These are phyloP conservation scores for Dryas iulia DNA, from an alignment of 1,140 invertebrate species.

Conservation along the genomic window DNA sequence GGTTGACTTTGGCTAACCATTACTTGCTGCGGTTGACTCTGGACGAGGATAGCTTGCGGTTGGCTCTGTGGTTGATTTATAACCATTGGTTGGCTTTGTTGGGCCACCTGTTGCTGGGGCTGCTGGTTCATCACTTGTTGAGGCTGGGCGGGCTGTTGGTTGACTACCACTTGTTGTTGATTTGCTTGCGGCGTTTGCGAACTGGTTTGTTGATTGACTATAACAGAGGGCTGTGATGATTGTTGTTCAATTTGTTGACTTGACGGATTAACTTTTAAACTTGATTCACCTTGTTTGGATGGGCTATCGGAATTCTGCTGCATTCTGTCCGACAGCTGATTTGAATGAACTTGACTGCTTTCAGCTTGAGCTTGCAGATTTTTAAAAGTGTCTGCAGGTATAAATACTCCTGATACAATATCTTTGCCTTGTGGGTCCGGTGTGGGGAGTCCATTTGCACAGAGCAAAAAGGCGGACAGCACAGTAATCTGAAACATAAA, in stretches of 20 bases:
- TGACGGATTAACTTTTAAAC: slow-evolving; percentile 14
- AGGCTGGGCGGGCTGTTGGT: background rate
- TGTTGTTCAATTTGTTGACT: slow-evolving; percentile 13
- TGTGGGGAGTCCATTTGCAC: slow-evolving; percentile 15
- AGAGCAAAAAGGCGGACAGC: slow-evolving; percentile 3
- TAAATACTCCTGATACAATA: slow-evolving; percentile 40
- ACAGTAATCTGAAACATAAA: slow-evolving; percentile 7
- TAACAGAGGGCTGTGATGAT: slow-evolving; percentile 19
- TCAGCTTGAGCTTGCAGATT: slow-evolving; percentile 25
- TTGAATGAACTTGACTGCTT: background rate
- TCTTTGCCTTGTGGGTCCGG: slow-evolving; percentile 24
- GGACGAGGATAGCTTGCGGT: slow-evolving; percentile 10
- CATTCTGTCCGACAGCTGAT: background rate
- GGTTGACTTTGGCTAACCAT: slow-evolving; percentile 7
- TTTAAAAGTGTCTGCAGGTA: slow-evolving; percentile 41
- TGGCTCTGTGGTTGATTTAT: background rate
- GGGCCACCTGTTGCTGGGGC: background rate
- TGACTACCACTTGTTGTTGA: slow-evolving; percentile 6
- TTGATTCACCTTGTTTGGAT: slow-evolving; percentile 1
- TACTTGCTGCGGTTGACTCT: slow-evolving; percentile 13
- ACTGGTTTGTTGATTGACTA: slow-evolving; percentile 21
- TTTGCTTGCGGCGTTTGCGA: slow-evolving; percentile 3
- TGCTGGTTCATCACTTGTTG: slow-evolving; percentile 14
- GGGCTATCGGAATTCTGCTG: slow-evolving; percentile 1
- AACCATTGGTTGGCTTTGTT: slow-evolving; percentile 5